Evolutionary conservation across 2,797 vertebrate species (phyloP).

Genomic region (Luscinia megarhynchos): DNA sequence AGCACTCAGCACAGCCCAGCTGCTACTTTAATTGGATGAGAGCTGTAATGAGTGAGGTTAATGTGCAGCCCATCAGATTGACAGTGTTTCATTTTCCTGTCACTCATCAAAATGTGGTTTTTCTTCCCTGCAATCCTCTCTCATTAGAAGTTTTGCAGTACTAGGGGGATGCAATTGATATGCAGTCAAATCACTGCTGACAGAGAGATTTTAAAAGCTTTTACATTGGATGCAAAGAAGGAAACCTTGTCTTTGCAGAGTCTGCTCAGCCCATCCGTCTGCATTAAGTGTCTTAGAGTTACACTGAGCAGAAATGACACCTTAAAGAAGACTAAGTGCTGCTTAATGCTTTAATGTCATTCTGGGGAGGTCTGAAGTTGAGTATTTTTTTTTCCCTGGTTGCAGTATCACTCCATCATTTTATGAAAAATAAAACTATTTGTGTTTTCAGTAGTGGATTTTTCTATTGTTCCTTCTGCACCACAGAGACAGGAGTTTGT

Average conservation of each 20-base stretch:
- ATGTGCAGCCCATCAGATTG: neutral
- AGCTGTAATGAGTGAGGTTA: slow-evolving; percentile 19
- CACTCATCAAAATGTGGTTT: slow-evolving; percentile 6
- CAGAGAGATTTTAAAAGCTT: slow-evolving; percentile 80
- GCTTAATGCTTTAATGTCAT: slow-evolving; percentile 79
- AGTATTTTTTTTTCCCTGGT: neutral
- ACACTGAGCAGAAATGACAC: slow-evolving; percentile 76
- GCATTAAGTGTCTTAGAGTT: slow-evolving; percentile 75
- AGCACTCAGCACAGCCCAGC: neutral
- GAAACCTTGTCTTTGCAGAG: slow-evolving; percentile 75
- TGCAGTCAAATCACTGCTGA: slow-evolving; percentile 76
- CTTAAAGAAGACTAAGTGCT: slow-evolving; percentile 79
- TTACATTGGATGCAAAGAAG: slow-evolving; percentile 72
- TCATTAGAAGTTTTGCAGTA: slow-evolving; percentile 38
- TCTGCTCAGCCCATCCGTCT: slow-evolving; percentile 76
- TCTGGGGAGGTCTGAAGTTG: slow-evolving; percentile 63
- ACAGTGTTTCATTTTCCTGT: slow-evolving; percentile 24
- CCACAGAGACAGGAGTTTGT: neutral
- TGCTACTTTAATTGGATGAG: neutral
- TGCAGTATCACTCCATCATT: neutral
- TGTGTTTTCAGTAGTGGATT: neutral
- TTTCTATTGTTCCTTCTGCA: neutral
- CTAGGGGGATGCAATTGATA: slow-evolving; percentile 75
- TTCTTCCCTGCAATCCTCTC: slow-evolving; percentile 8
- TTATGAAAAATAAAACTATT: slow-evolving; percentile 25